A percentile compares a stretch with the other conserved stretches of the same genome.
Conservation (phyloP, 92 coral and sea anemone genomes). For the Montipora capitata region DNA sequence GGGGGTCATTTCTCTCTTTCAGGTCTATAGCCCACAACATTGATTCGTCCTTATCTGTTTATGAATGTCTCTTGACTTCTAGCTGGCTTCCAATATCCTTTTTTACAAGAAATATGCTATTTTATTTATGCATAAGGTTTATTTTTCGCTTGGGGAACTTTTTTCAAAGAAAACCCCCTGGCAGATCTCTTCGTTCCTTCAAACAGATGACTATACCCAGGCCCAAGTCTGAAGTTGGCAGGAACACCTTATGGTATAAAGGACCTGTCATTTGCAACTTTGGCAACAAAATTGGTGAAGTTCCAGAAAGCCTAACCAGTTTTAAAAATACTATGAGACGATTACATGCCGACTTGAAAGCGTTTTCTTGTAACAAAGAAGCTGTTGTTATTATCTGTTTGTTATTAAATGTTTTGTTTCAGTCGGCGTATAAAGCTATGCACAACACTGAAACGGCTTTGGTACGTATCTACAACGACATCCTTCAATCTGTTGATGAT, state of each 20-base stretch:
- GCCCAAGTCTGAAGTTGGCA: background rate
- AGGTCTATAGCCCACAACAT: background rate
- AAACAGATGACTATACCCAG: slow-evolving; percentile 21
- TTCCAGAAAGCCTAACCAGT: background rate
- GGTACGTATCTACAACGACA: too few species aligned
- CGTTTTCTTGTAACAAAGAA: background rate
- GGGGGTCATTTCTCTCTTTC: too few species aligned
- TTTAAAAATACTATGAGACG: slow-evolving; percentile 10
- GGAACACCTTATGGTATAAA: too few species aligned
- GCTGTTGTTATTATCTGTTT: background rate
- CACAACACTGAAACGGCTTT: too few species aligned
- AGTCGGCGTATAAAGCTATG: too few species aligned
- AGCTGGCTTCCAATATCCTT: background rate
- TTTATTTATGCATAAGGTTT: slow-evolving; percentile 23
- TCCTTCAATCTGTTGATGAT: too few species aligned
- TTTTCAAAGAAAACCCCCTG: background rate
- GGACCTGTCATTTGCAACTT: too few species aligned
- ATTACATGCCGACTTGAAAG: slow-evolving; percentile 16
- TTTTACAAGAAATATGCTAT: background rate
- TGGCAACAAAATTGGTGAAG: background rate
- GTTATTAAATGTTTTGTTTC: too few species aligned
- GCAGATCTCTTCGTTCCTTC: background rate
- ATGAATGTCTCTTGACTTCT: background rate
- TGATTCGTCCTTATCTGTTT: slow-evolving; percentile 4
- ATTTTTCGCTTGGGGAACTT: background rate